Conservation (phyloP, 1,140 invertebrate genomes). For the Theocolax elegans region DNA sequence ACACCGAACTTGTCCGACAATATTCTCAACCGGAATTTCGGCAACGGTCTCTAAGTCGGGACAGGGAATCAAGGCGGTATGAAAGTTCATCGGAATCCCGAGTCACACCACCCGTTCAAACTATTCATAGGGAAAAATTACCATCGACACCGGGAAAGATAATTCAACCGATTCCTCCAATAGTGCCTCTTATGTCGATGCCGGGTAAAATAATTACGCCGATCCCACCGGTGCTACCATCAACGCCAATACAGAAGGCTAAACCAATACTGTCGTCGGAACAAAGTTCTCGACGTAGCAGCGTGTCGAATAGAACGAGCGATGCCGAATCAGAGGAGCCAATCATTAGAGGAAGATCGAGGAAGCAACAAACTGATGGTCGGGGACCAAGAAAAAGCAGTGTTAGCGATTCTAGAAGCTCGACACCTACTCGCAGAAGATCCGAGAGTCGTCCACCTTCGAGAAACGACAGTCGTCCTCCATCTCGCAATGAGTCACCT, state of each 20-base stretch:
- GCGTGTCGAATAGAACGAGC: background rate
- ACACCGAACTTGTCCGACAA: slow-evolving; percentile 77
- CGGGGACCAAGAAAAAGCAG: background rate
- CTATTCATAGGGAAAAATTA: slow-evolving; percentile 4
- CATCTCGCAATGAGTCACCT: slow-evolving; percentile 51
- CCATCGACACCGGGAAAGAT: background rate
- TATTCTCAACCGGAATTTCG: slow-evolving; percentile 38
- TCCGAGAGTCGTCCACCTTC: slow-evolving; percentile 12
- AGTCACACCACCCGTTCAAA: background rate
- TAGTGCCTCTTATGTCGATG: background rate
- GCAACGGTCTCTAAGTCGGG: slow-evolving; percentile 29
- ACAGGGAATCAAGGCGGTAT: slow-evolving; percentile 12
- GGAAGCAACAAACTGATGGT: slow-evolving; percentile 12
- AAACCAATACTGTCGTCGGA: slow-evolving; percentile 20
- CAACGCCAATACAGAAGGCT: slow-evolving; percentile 17
- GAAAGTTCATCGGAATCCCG: slow-evolving; percentile 11
- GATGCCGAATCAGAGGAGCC: background rate
- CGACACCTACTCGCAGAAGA: background rate
- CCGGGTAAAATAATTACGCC: slow-evolving; percentile 22
- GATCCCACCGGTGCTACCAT: slow-evolving; percentile 25
- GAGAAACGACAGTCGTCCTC: slow-evolving; percentile 32
- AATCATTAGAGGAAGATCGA: background rate
- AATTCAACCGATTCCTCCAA: slow-evolving; percentile 13
- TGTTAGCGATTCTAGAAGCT: slow-evolving; percentile 4
- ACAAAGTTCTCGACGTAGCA: background rate